These are phyloP conservation scores for Lota lota DNA, from an alignment of 2,113 vertebrate genomes.

Conservation along the genomic window DNA sequence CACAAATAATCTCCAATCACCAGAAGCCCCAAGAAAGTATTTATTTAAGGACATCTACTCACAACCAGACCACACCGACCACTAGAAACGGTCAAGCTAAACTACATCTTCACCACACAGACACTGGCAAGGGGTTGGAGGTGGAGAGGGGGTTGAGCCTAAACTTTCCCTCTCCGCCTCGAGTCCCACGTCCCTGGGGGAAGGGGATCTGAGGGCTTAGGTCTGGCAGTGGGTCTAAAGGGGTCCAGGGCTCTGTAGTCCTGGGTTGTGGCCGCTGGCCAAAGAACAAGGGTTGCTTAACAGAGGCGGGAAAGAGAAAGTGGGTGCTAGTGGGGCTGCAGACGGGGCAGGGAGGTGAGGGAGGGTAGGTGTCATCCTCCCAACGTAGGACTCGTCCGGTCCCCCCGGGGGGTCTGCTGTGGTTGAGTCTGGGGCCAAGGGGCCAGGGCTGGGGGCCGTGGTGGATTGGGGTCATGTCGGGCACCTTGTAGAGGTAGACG, in stretches of 20 bases:
- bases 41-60: too few species aligned
- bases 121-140: too few species aligned
- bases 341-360: constrained; percentile 31
- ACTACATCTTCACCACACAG: too few species aligned
- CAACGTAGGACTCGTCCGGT: constrained; percentile 32
- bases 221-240: background rate
- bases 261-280: background rate
- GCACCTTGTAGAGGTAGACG: constrained; percentile 51
- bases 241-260: constrained; percentile 4
- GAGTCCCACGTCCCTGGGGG: too few species aligned
- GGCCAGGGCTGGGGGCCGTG: constrained; percentile 1
- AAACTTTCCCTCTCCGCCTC: too few species aligned
- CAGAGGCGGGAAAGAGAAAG: constrained; percentile 7
- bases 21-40: too few species aligned
- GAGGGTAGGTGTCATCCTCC: constrained; percentile 43
- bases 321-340: constrained; percentile 29
- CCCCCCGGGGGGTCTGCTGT: constrained; percentile 7
- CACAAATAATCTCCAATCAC: too few species aligned
- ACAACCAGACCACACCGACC: too few species aligned
- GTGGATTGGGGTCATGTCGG: constrained; percentile 12
- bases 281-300: background rate
- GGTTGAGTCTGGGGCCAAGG: constrained; percentile 7
- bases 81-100: too few species aligned
- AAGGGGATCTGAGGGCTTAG: too few species aligned
- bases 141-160: too few species aligned